Percentiles rank a stretch among this genome's conserved stretches.
These are phyloP conservation scores for Cosmopolites sordidus DNA, from an alignment of 2,888 invertebrate species.

Conservation along the genomic window DNA sequence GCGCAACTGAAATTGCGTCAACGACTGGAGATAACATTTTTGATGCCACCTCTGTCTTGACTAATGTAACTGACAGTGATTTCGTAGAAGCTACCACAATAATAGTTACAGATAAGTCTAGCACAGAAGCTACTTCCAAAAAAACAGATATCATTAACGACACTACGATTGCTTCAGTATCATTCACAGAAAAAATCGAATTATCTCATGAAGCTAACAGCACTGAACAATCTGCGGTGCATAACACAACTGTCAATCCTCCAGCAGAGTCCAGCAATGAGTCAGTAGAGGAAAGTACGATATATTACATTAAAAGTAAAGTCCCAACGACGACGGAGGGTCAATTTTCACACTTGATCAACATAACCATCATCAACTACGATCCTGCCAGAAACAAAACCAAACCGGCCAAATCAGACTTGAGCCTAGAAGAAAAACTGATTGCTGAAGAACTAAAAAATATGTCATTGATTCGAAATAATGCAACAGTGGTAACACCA, in stretches of 20 bases:
- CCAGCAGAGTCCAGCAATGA: conserved; percentile 5
- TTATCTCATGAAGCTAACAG: background rate
- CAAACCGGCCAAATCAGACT: conserved; percentile 35
- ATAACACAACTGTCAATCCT: background rate
- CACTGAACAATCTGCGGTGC: background rate
- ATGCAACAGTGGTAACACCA: background rate
- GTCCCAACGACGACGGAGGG: background rate
- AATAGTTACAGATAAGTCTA: conserved; percentile 8
- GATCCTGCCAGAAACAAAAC: conserved; percentile 17
- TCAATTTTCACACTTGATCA: conserved; percentile 27
- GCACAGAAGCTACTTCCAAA: conserved; percentile 12
- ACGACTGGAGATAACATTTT: conserved; percentile 7
- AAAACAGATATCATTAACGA: conserved; percentile 10
- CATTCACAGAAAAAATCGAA: background rate
- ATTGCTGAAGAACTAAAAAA: conserved; percentile 21
- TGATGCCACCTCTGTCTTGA: conserved; percentile 8
- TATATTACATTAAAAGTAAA: conserved; percentile 1
- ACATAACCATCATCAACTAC: conserved; percentile 30
- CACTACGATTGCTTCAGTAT: background rate
- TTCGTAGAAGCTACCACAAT: conserved; percentile 34
- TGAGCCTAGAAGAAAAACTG: conserved; percentile 32
- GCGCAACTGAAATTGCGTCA: conserved; percentile 4
- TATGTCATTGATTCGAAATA: conserved; percentile 4
- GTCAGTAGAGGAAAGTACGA: background rate
- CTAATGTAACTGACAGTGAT: conserved; percentile 7